Evolutionary conservation across 2,113 vertebrate species (phyloP).

Genomic region (Peromyscus polionotus): DNA sequence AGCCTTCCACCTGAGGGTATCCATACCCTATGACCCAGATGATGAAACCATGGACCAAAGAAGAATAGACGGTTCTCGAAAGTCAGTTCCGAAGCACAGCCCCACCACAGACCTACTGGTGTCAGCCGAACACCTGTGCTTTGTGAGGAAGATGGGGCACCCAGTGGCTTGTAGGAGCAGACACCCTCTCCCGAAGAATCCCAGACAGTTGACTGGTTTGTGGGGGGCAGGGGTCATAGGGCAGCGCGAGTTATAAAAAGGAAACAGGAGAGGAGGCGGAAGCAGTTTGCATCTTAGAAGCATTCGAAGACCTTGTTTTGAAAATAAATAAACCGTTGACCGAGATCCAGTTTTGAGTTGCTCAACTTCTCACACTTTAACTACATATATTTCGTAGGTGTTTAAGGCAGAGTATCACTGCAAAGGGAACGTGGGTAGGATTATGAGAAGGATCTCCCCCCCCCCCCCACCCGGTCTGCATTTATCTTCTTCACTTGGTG

Average conservation of each 20-base stretch:
- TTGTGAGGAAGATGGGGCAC: not conserved
- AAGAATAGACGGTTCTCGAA: not conserved
- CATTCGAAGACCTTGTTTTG: slow-evolving; percentile 33
- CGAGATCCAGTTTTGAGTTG: slow-evolving; percentile 27
- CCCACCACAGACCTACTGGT: not conserved
- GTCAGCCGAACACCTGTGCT: not conserved
- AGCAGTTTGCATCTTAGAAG: slow-evolving; percentile 16
- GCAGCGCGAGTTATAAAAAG: not conserved
- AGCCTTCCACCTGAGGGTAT: not conserved
- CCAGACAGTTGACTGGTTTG: not conserved
- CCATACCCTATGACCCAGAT: not conserved
- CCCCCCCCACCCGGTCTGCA: not conserved
- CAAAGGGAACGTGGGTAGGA: not conserved
- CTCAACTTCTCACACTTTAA: not conserved
- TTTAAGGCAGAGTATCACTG: not conserved
- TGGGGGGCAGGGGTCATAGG: not conserved
- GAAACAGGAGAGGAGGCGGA: not conserved
- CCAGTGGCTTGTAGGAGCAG: not conserved
- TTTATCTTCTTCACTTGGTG: slow-evolving; percentile 32
- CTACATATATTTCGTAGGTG: not conserved
- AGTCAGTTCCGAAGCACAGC: not conserved
- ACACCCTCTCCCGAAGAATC: not conserved
- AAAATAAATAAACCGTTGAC: not conserved
- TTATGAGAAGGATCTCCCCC: not conserved
- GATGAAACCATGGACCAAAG: not conserved